Percentiles rank a stretch among this genome's conserved stretches.
Conservation (phyloP, 2,113 vertebrate genomes). For the Vidua chalybeata region DNA sequence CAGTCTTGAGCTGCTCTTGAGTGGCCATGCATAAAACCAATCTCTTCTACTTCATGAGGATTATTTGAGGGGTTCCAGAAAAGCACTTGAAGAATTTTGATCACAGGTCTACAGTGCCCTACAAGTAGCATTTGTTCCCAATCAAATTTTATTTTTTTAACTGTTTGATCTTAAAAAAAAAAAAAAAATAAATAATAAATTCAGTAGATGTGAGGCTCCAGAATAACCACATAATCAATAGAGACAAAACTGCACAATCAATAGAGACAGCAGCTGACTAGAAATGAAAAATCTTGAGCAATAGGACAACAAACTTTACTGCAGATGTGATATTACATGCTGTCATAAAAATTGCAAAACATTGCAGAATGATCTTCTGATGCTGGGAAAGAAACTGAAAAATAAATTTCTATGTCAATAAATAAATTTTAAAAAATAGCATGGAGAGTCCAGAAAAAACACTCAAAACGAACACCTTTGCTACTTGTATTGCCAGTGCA, state of each 20-base stretch:
- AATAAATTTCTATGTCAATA: background rate
- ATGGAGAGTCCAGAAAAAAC: background rate
- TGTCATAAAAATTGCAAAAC: background rate
- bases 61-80: background rate
- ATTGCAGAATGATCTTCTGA: background rate
- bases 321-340: background rate
- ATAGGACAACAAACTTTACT: background rate
- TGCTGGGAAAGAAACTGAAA: background rate
- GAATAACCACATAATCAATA: slow-evolving; percentile 2
- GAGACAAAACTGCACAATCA: background rate
- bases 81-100: background rate
- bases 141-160: background rate
- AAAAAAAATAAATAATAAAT: background rate
- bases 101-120: background rate
- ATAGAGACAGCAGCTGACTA: background rate
- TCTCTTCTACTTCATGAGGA: background rate
- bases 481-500: background rate
- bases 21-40: background rate
- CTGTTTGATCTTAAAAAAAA: background rate
- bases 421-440: background rate
- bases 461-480: background rate
- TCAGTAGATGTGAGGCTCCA: background rate
- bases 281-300: background rate
- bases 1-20: background rate
- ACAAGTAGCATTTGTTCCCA: background rate